Conservation (phyloP, 2,888 invertebrate genomes). For the Cerceris ruficornis region DNA sequence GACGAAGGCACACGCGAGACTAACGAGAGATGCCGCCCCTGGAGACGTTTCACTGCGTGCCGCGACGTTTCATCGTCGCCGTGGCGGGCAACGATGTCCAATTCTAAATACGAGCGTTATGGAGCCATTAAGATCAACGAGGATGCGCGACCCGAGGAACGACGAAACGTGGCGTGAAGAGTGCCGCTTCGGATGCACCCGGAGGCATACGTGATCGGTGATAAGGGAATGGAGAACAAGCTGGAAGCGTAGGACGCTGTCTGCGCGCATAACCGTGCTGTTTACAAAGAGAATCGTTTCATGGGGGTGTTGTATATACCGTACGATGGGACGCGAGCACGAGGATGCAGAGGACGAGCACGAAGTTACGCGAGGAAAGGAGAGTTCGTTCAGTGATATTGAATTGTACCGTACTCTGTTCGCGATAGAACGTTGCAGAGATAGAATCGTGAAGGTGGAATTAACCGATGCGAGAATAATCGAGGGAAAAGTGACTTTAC, state of each 20-base stretch:
- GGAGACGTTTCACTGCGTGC: conserved; percentile 61
- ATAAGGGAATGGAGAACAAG: conserved; percentile 10
- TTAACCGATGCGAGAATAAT: conserved; percentile 3
- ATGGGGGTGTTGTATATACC: conserved; percentile 15
- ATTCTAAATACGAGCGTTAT: conserved; percentile 44
- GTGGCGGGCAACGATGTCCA: conserved; percentile 49
- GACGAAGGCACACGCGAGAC: background rate
- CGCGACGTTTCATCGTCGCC: background rate
- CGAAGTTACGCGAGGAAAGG: conserved; percentile 11
- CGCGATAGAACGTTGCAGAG: too few species aligned
- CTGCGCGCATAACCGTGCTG: conserved; percentile 54
- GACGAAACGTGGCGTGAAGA: conserved; percentile 34
- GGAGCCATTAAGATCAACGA: conserved; percentile 49
- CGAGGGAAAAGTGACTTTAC: background rate
- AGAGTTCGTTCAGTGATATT: background rate
- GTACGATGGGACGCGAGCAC: conserved; percentile 29
- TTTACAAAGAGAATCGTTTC: conserved; percentile 49
- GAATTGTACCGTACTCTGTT: background rate
- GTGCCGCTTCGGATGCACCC: conserved; percentile 23
- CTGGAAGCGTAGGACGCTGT: conserved; percentile 28
- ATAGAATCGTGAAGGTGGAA: too few species aligned
- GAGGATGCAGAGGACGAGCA: conserved; percentile 23
- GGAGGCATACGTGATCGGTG: conserved; percentile 24
- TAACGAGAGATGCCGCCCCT: conserved; percentile 60
- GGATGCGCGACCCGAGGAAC: conserved; percentile 26